Evolutionary conservation across 2,113 vertebrate genomes (phyloP).

Genomic region (Vireo altiloquus): DNA sequence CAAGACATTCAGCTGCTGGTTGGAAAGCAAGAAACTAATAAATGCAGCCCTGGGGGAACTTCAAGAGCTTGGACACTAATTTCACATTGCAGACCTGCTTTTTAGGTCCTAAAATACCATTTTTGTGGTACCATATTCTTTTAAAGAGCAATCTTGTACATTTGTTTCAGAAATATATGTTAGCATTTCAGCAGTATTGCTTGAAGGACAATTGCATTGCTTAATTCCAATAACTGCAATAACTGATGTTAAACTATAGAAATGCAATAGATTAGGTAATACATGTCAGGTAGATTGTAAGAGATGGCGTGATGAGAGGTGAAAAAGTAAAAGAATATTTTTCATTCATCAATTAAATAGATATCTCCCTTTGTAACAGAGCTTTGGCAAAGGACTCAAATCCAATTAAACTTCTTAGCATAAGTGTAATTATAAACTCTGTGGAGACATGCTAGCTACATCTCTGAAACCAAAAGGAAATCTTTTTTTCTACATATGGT

Average conservation of each 20-base stretch:
- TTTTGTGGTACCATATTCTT: background rate
- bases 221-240: background rate
- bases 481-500: background rate
- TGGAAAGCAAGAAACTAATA: background rate
- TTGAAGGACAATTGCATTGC: background rate
- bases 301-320: background rate
- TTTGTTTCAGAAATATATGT: background rate
- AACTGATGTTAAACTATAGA: background rate
- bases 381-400: background rate
- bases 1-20: background rate
- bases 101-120: background rate
- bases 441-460: background rate
- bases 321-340: background rate
- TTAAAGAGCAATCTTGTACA: background rate
- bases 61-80: background rate
- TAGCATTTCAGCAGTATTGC: background rate
- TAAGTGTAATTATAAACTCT: background rate
- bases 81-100: background rate
- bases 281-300: background rate
- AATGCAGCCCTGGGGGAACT: background rate
- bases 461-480: background rate
- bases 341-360: background rate
- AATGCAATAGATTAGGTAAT: background rate
- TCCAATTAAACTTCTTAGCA: background rate
- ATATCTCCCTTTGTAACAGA: background rate